Conservation (phyloP, 2,113 vertebrate genomes). For the Catharus minimus region DNA sequence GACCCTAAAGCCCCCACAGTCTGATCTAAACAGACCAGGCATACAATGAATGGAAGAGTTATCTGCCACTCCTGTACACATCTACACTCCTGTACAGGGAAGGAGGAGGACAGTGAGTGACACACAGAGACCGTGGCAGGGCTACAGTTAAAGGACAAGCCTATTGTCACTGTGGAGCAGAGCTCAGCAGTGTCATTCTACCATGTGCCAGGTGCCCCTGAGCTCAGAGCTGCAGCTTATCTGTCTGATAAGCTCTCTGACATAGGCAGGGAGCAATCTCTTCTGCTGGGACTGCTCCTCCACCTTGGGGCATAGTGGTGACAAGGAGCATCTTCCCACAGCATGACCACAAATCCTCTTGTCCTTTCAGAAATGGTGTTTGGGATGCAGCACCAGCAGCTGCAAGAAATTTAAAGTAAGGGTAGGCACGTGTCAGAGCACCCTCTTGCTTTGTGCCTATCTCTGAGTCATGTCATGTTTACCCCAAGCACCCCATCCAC, state of each 20-base stretch:
- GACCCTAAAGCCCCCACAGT: not conserved
- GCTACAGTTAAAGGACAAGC: not conserved
- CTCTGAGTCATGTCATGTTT: not conserved
- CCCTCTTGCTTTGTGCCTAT: not conserved
- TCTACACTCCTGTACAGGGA: too few species aligned
- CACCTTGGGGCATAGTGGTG: not conserved
- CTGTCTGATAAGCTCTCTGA: not conserved
- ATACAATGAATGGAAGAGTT: not conserved
- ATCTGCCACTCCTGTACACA: not conserved
- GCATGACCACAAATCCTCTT: rapidly evolving
- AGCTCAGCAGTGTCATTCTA: not conserved
- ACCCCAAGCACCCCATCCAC: not conserved
- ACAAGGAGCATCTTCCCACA: not conserved
- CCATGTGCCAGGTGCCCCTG: not conserved
- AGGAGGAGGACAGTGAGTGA: not conserved
- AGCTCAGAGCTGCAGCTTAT: not conserved
- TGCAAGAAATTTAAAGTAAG: not conserved
- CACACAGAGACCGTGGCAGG: not conserved
- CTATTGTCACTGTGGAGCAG: not conserved
- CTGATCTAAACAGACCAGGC: not conserved
- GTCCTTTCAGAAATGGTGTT: not conserved
- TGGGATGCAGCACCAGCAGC: not conserved
- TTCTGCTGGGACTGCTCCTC: not conserved
- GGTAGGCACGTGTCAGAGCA: not conserved
- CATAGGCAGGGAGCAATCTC: not conserved